phyloP scores from a whole-genome alignment of 2,113 vertebrate species.

The Platysteira castanea region DNA sequence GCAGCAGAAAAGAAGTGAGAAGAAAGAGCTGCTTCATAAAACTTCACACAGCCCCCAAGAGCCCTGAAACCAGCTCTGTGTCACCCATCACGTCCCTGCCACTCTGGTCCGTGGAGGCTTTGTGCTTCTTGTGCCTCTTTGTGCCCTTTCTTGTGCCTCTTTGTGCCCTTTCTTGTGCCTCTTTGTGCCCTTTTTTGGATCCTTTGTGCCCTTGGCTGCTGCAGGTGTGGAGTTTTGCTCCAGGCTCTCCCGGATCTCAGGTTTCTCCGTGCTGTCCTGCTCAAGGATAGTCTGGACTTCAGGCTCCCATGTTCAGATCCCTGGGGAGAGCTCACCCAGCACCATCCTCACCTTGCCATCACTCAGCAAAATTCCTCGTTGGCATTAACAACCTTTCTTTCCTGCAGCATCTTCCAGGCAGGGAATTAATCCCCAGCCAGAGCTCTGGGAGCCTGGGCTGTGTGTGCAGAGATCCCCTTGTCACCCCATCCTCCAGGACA shows the following conservation, averaged over 20 bases:
- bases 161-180: neutral
- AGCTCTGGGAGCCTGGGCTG: neutral
- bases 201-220: neutral
- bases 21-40: neutral
- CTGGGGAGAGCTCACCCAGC: neutral
- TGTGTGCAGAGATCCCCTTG: neutral
- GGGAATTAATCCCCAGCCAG: neutral
- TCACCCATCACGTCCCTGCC: neutral
- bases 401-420: neutral
- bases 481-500: neutral
- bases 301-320: neutral
- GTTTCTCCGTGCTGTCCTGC: neutral
- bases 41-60: neutral
- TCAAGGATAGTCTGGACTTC: neutral
- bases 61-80: neutral
- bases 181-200: neutral
- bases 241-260: neutral
- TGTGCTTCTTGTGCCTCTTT: neutral
- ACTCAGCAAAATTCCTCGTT: neutral
- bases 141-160: neutral
- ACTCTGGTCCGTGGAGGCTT: accelerated
- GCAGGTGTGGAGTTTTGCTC: neutral
- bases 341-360: neutral
- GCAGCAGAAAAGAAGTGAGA: neutral
- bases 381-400: neutral